Evolutionary conservation across 2,113 vertebrate species (phyloP), one percentile per base, ranked within the genome.

Genomic region (Strix aluco): DNA sequence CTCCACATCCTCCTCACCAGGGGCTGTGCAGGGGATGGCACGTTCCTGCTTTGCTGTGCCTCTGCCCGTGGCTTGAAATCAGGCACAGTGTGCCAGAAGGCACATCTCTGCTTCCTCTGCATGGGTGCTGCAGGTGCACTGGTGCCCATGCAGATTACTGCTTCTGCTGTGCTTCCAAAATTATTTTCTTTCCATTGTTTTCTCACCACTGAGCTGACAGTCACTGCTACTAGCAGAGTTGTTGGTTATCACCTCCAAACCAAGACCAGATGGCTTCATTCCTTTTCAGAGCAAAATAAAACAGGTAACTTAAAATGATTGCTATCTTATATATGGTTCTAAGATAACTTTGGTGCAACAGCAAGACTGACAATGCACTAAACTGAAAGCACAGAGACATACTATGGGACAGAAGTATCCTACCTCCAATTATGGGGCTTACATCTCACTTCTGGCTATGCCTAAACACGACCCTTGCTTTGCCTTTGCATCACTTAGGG

Each of bases 21-120:
- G 12, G 11, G 29, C 65, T 73, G 15, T 52, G 73, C 59, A 86
- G 44, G 44, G 26, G 8, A 25, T 65, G 29, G 10, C 18, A 61
- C 0, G 0, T 46, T 87, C 65, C n/a, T 74, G n/a, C 46, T 58
- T 78, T 0, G 0, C 27, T 3, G 0, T 59, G 47, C 3, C 47
- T 61, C 32, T 54, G 55, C 54, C 75, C 1, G 0, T 23, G 66
- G 44, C 59, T 71, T n/a, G 17, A 44, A 62, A 62, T 79, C 25
- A 14, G 47, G 32, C 30, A 34, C 15, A 6, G 9, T 3, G 19
- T 63, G 47, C 61, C 34, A 14, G 32, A 36, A 61, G 20, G 40
- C 34, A 47, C 55, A 13, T 17, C 62, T 46, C 34, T 81, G 29
- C 54, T 59, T 62, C 27, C 8, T 36, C 23, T 3, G 1, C 2